These are phyloP conservation scores for Chironex yamaguchii DNA, from an alignment of 30 jellyfish, hydroid and myxozoan species.

Conservation along the genomic window DNA sequence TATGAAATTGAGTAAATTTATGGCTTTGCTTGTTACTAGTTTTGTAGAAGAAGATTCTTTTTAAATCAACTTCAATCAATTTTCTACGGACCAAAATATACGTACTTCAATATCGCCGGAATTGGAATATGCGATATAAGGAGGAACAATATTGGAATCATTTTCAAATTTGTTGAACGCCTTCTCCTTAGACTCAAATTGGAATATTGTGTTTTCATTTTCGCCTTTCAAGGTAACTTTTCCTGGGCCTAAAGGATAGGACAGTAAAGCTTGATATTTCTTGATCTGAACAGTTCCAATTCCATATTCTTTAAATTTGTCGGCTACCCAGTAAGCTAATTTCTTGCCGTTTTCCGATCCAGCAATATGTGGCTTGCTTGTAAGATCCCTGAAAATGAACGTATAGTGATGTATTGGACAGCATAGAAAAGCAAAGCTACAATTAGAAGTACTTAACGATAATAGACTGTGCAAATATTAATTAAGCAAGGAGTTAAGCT, in stretches of 20 bases:
- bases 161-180: slow-evolving; percentile 75
- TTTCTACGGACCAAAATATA: no score
- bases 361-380: slow-evolving; percentile 86
- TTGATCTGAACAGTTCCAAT: slow-evolving; percentile 85
- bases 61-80: no score
- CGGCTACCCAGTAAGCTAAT: slow-evolving; percentile 89
- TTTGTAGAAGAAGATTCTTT: no score
- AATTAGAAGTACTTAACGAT: no score
- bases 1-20: no score
- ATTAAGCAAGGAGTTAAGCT: not conserved
- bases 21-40: no score
- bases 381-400: slow-evolving; percentile 65
- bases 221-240: slow-evolving; percentile 53
- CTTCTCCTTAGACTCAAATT: slow-evolving; percentile 60
- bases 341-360: slow-evolving; percentile 88
- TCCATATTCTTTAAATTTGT: slow-evolving; percentile 67
- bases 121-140: slow-evolving; percentile 84
- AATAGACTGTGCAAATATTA: not conserved
- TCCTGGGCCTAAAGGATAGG: slow-evolving; percentile 97
- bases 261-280: slow-evolving; percentile 78
- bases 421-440: not conserved
- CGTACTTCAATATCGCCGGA: slow-evolving; percentile 89
- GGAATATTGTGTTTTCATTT: slow-evolving; percentile 58
- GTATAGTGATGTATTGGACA: not conserved
- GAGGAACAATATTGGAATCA: slow-evolving; percentile 80